Percentiles rank a stretch among this genome's conserved stretches.
Evolutionary conservation across 2,113 vertebrate species (phyloP).

Genomic region (Natator depressus): DNA sequence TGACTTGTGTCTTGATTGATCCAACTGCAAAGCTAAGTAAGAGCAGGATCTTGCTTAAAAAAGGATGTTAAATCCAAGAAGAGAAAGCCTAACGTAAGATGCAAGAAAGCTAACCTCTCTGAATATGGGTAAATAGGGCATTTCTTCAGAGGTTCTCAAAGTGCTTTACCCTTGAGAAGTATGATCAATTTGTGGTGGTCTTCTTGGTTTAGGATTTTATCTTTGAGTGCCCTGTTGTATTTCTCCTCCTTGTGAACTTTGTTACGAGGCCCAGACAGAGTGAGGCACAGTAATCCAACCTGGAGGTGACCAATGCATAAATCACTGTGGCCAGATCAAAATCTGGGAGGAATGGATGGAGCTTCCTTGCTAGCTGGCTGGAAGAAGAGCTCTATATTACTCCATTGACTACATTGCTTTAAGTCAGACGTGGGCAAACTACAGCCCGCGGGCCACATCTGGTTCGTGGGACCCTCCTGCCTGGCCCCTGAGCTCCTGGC

Average conservation of each 20-base stretch:
- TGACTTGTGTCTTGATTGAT: background rate
- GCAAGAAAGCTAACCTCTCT: background rate
- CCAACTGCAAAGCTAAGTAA: background rate
- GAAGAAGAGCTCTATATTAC: background rate
- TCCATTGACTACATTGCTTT: background rate
- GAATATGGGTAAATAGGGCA: background rate
- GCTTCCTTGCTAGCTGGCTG: background rate
- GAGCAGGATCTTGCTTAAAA: background rate
- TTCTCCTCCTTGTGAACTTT: conserved; percentile 53
- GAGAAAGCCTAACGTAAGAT: background rate
- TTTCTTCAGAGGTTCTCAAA: background rate
- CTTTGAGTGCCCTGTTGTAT: conserved; percentile 37
- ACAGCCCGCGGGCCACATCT: too few species aligned
- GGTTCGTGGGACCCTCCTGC: too few species aligned
- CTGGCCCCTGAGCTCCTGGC: too few species aligned
- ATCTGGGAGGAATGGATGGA: conserved; percentile 34
- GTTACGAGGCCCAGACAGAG: background rate
- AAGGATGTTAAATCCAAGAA: background rate
- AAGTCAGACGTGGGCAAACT: background rate
- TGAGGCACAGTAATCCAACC: conserved; percentile 58
- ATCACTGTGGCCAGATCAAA: conserved; percentile 48
- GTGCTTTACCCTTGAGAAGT: conserved; percentile 10
- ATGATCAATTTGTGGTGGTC: rapidly evolving
- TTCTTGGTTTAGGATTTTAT: conserved; percentile 10
- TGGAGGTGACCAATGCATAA: conserved; percentile 53